Percentiles rank a stretch among this genome's conserved stretches.
phyloP scores from a whole-genome alignment of 2,113 vertebrate genomes.

The Oryzias woworae region DNA sequence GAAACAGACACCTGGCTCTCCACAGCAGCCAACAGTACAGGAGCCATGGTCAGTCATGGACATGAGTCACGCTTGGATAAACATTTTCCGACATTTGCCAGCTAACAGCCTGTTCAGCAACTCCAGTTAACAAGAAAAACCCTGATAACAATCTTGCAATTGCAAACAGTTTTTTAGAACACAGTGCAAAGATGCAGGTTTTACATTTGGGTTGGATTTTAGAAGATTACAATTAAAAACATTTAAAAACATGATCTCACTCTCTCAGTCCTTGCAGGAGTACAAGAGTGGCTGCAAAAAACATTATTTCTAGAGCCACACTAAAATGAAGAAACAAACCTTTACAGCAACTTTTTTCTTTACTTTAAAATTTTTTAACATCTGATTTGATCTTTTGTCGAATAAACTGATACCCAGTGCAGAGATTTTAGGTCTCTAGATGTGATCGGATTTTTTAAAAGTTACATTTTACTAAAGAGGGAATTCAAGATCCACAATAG shows the following conservation, averaged over 20 bases:
- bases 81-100: constrained; percentile 36
- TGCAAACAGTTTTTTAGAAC: constrained; percentile 2
- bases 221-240: background rate
- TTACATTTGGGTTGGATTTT: constrained; percentile 11
- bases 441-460: too few relatives aligned
- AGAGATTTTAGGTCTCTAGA: too few relatives aligned
- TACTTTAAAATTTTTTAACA: background rate
- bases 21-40: constrained; percentile 42
- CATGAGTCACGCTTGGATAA: constrained; percentile 60
- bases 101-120: constrained; percentile 29
- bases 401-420: too few relatives aligned
- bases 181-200: constrained; percentile 4
- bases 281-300: background rate
- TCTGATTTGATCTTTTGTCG: too few relatives aligned
- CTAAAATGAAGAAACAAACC: background rate
- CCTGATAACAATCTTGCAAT: background rate
- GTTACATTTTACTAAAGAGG: too few relatives aligned
- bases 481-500: too few relatives aligned
- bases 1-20: constrained; percentile 64
- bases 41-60: constrained; percentile 48
- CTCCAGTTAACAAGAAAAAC: constrained; percentile 12
- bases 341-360: background rate
- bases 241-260: too few relatives aligned
- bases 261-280: too few relatives aligned
- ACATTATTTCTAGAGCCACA: background rate